phyloP scores from a whole-genome alignment of 1,140 invertebrate genomes.

The Halictus rubicundus region DNA sequence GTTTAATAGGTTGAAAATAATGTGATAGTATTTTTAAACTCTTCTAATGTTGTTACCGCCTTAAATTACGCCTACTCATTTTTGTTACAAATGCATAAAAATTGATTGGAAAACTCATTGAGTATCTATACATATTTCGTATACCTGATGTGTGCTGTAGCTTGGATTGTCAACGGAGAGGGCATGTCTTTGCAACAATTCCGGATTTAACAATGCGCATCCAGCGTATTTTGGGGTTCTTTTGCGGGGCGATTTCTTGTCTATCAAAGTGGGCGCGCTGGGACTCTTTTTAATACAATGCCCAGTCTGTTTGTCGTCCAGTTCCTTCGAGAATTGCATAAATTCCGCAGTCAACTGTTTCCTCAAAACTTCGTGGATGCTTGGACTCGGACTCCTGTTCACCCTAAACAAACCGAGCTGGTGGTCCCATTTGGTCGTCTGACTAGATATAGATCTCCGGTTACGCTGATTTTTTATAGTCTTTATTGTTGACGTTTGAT shows the following conservation, averaged over 20 bases:
- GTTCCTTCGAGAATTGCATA: constrained; percentile 85
- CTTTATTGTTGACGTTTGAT: constrained; percentile 80
- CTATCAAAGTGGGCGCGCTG: constrained; percentile 81
- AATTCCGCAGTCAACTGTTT: constrained; percentile 86
- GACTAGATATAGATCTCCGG: constrained; percentile 79
- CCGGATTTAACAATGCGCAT: constrained; percentile 82
- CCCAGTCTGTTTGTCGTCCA: constrained; percentile 79
- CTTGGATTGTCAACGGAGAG: constrained; percentile 85
- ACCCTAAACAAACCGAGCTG: constrained; percentile 84
- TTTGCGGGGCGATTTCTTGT: constrained; percentile 79
- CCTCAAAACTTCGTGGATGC: constrained; percentile 71
- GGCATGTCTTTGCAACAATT: constrained; percentile 83
- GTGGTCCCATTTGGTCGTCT: constrained; percentile 83
- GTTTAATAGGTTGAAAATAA: too few species aligned
- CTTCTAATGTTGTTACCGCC: too few species aligned
- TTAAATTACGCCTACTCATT: too few species aligned
- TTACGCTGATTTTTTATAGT: constrained; percentile 76
- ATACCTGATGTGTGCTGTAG: constrained; percentile 75
- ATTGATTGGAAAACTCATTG: too few species aligned
- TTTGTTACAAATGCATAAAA: too few species aligned
- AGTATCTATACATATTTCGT: too few species aligned
- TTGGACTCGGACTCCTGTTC: constrained; percentile 79
- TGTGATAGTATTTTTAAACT: too few species aligned
- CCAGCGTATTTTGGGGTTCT: constrained; percentile 78
- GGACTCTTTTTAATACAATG: constrained; percentile 81